A percentile compares a stretch with the other conserved stretches of the same genome.
Evolutionary conservation across 2,797 vertebrate species (phyloP).

Genomic region (Somateria mollissima): DNA sequence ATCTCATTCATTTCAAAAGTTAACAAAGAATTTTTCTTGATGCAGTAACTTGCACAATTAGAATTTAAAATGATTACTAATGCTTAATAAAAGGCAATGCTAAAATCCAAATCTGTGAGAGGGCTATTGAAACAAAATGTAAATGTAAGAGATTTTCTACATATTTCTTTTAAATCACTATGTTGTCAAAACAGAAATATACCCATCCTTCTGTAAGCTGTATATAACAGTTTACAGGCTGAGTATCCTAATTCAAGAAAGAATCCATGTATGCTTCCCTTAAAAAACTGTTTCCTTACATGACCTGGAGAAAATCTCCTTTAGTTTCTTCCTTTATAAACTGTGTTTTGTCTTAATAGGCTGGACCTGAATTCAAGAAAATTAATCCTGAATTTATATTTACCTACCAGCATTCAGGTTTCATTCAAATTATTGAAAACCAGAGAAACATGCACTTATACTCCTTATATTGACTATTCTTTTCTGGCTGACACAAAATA

Average conservation of each 20-base stretch:
- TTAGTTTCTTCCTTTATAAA: background rate
- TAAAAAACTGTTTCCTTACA: background rate
- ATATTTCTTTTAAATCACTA: background rate
- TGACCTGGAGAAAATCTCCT: background rate
- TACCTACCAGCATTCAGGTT: background rate
- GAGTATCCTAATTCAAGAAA: background rate
- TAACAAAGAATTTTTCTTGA: background rate
- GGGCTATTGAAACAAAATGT: background rate
- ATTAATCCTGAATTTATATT: too few species aligned
- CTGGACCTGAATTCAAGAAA: background rate
- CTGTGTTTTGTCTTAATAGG: background rate
- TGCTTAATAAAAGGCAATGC: background rate
- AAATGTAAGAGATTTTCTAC: background rate
- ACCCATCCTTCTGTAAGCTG: background rate
- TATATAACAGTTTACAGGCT: background rate
- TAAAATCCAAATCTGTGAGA: background rate
- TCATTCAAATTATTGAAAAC: background rate
- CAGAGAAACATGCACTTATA: background rate
- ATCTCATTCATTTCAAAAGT: background rate
- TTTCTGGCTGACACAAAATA: background rate
- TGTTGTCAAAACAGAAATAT: background rate
- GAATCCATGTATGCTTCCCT: background rate
- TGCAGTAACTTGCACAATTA: background rate
- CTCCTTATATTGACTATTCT: background rate
- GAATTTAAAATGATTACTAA: background rate